A percentile compares a stretch with the other conserved stretches of the same genome.
Conservation (phyloP, 1,140 invertebrate species). For the Goniozus legneri region DNA sequence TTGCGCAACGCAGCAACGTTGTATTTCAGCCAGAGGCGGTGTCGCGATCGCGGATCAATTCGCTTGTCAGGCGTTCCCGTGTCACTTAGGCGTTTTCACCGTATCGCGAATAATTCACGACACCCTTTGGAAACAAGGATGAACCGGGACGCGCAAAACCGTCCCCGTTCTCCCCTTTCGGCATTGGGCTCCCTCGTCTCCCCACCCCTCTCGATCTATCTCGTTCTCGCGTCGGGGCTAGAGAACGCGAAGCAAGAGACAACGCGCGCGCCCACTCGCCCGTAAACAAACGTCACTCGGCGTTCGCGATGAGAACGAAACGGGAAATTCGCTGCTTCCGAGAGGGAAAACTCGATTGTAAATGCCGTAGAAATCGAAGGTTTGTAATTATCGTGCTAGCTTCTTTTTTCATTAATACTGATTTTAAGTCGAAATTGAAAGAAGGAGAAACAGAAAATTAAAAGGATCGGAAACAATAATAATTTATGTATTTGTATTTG, state of each 20-base stretch:
- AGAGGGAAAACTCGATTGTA: no score
- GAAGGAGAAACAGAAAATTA: no score
- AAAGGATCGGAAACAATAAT: no score
- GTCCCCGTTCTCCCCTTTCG: no score
- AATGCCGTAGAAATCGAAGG: no score
- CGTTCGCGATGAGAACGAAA: background rate
- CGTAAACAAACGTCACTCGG: background rate
- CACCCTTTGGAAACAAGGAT: constrained; percentile 33
- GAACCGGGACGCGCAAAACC: constrained; percentile 10
- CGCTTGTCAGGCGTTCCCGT: constrained; percentile 45
- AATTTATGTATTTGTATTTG: no score
- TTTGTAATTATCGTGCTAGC: no score
- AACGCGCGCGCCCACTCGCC: constrained; percentile 5
- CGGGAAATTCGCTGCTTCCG: constrained; percentile 27
- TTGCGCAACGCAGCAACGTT: constrained; percentile 1
- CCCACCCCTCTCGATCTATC: no score
- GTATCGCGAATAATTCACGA: constrained; percentile 43
- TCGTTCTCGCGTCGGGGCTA: constrained; percentile 10
- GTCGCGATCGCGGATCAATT: constrained; percentile 49
- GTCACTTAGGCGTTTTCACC: constrained; percentile 53
- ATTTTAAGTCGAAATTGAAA: no score
- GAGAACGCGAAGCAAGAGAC: constrained; percentile 5
- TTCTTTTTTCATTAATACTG: no score
- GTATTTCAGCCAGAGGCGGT: constrained; percentile 4
- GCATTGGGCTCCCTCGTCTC: no score